Base-by-base conservation (phyloP, 1,140 invertebrate genomes). In the Dendroctonus ponderosae region DNA sequence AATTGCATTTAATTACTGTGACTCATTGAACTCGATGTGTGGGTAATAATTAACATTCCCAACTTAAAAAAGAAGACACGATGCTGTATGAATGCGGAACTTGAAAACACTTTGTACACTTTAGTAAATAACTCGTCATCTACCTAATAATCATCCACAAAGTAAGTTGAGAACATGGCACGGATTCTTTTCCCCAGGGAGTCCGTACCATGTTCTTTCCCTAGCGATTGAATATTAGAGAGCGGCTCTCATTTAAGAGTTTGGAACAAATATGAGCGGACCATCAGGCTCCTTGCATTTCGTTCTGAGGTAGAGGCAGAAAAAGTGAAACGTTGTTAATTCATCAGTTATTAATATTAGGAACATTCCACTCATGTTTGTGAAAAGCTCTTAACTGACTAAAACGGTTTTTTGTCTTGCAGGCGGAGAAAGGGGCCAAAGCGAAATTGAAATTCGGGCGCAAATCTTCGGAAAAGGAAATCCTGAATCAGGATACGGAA, bases 331-430 rank as follows among this genome's bases (percentile, higher is more conserved):
- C 11, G 26, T 14, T 26, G 9, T 54, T 9, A 26, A 6, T 39
- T 8, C 38, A 7, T 41, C 5, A 7, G 12, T 44, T 6, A 53
- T 3, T 15, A 26, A 53, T 42, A 14, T 66, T 37, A 41, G 40
- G 42, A n/a, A 59, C 44, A 48, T 50, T 60, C 65, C 65, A 67
- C 65, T 67, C 65, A 67, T 67, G 65, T 71, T 67, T 67, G 65
- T 67, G 65, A 67, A 54, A 58, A 67, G 66, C 70, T 71, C 70
- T 71, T 71, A 60, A 71, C 41, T 51, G 26, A 60, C 60, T 68
- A 60, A 71, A 71, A 48, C 52, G 6, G 12, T 53, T 66, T 62
- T 46, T 67, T 64, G 63, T 66, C 42, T 69, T 71, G 5, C 58
- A 73, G 72, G 72, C 66, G 38, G 53, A 57, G 38, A 67, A 70